Evolutionary conservation across 2,888 invertebrate genomes (phyloP), one percentile per base, ranked within the genome.

Genomic region (Linyphia triangularis): DNA sequence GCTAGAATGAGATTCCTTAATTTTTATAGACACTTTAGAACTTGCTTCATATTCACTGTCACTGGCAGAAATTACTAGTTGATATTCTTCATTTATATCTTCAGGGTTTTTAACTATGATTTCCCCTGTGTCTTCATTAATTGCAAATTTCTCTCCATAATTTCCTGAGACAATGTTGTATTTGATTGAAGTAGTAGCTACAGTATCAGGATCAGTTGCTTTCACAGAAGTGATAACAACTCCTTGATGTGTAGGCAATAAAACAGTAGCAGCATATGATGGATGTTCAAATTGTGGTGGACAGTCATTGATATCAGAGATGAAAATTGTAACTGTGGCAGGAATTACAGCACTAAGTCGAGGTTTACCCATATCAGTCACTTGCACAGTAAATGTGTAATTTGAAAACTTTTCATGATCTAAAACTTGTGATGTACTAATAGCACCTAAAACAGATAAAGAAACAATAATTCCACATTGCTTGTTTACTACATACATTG

Each of bases 271-370:
- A 91, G 96, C 95, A 93, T 97, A 97, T 79, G 95, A 93, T 57
- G 94, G 94, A 91, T 95, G 95, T 30, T 95, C 92, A 92, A 97
- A 96, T 91, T 93, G 93, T 0, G 97, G 97, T 28, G 95, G 94
- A 93, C 96, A 96, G 93, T 97, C 97, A 93, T 98, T 98, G 91
- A 95, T 95, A 93, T 98, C 98, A 90, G 97, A 93, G 89, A 98
- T 95, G 93, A 97, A 97, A 88, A 98, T 95, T n/a, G 96, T 94
- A 30, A 98, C 97, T 89, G 94, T 94, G 0, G 98, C 97, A 7
- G 95, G 95, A 82, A 95, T 95, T 91, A 95, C 95, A 0, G 97
- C 96, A 24, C 96, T 95, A 30, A 97, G 93, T 79, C 95, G 95
- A 1, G 98, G 98, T 90, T 95, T 95, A 0, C 97, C 98, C 92